Percentiles rank a stretch among this genome's conserved stretches.
These are phyloP conservation scores for Endotricha flammealis DNA, from an alignment of 2,888 invertebrate species.

Conservation along the genomic window DNA sequence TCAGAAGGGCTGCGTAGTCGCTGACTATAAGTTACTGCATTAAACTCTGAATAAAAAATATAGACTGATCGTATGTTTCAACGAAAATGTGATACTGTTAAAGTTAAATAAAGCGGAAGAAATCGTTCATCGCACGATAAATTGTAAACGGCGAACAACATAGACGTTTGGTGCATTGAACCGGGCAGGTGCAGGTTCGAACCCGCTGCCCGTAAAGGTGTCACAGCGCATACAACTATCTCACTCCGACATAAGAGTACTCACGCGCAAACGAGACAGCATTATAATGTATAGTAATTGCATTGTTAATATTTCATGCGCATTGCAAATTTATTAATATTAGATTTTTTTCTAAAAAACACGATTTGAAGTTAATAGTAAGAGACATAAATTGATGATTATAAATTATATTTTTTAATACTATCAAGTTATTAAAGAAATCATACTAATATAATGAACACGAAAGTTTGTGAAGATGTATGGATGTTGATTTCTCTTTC, in stretches of 20 bases:
- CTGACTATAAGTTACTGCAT: too few relatives aligned
- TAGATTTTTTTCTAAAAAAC: background rate
- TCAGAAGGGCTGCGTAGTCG: too few relatives aligned
- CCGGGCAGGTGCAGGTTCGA: background rate
- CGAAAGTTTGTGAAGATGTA: too few relatives aligned
- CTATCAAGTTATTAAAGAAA: too few relatives aligned
- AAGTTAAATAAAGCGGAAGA: constrained; percentile 7
- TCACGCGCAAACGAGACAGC: background rate
- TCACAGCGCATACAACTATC: background rate
- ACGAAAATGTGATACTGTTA: too few relatives aligned
- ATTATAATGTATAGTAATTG: background rate
- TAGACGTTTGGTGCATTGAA: background rate
- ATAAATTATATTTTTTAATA: too few relatives aligned
- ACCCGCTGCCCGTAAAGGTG: background rate
- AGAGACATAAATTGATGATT: too few relatives aligned
- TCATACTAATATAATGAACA: too few relatives aligned
- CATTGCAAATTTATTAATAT: background rate
- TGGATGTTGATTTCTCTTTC: too few relatives aligned
- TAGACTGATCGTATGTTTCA: too few relatives aligned
- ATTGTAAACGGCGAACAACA: constrained; percentile 1
- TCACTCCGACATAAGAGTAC: background rate
- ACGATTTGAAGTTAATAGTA: too few relatives aligned
- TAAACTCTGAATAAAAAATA: too few relatives aligned
- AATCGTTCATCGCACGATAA: constrained; percentile 8
- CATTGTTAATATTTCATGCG: background rate